These are phyloP conservation scores for Resseliella maxima DNA, from an alignment of 2,888 invertebrate genomes.

Conservation along the genomic window DNA sequence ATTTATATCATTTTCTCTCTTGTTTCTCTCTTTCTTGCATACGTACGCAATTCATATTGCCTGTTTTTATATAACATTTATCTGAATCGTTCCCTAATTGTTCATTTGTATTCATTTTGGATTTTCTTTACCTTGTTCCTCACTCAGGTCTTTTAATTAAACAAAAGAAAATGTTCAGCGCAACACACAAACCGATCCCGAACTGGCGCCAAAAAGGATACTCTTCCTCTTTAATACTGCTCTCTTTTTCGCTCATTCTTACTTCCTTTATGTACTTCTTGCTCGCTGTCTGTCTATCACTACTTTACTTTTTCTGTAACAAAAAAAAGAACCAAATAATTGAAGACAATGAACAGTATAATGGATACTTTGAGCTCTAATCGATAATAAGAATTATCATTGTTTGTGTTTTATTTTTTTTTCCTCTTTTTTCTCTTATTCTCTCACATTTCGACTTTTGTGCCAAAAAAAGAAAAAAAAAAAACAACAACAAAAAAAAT, in stretches of 20 bases:
- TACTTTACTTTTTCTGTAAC: background rate
- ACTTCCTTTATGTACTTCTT: background rate
- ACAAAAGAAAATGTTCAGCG: background rate
- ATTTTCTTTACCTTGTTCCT: background rate
- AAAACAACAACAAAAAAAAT: background rate
- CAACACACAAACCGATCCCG: background rate
- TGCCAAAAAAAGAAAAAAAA: background rate
- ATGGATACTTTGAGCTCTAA: background rate
- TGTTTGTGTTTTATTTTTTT: background rate
- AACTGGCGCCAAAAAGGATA: conserved; percentile 54
- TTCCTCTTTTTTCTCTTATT: background rate
- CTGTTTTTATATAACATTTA: too few relatives aligned
- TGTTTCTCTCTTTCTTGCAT: background rate
- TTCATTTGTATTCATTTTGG: conserved; percentile 16
- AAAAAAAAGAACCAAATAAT: background rate
- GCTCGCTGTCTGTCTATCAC: background rate
- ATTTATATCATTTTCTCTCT: background rate
- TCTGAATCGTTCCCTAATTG: background rate
- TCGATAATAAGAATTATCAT: conserved; percentile 35
- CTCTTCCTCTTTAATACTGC: conserved; percentile 35
- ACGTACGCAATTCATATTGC: background rate
- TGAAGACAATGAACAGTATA: too few relatives aligned
- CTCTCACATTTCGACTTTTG: background rate
- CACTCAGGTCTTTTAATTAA: background rate
- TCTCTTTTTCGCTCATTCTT: background rate